Evolutionary conservation across 2,797 vertebrate species (phyloP).

Genomic region (Coracias cyanogaster): DNA sequence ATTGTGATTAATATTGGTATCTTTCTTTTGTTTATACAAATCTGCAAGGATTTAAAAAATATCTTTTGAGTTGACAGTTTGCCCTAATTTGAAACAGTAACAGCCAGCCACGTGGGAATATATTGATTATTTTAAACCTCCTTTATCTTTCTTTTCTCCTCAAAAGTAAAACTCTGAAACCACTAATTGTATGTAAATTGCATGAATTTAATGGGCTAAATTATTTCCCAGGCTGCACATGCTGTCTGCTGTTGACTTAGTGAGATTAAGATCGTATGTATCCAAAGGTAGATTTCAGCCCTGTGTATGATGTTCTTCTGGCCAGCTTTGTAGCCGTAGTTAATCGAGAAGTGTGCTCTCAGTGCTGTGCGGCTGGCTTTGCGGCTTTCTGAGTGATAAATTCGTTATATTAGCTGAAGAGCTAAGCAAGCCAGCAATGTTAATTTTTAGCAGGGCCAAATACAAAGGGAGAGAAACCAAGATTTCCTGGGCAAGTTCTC

Average conservation of each 20-base stretch:
- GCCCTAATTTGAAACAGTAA: not conserved
- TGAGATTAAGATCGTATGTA: not conserved
- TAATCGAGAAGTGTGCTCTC: constrained; percentile 27
- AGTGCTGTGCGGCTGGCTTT: not conserved
- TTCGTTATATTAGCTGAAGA: not conserved
- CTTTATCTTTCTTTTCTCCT: not conserved
- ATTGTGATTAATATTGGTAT: not conserved
- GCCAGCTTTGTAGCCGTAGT: not conserved
- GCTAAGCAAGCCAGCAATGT: not conserved
- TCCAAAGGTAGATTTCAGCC: not conserved
- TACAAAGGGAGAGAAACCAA: not conserved
- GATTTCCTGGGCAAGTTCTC: not conserved
- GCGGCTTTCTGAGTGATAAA: not conserved
- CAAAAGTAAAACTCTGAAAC: not conserved
- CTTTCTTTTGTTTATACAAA: not conserved
- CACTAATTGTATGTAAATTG: constrained; percentile 4
- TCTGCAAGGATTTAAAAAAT: not conserved
- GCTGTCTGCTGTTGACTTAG: not conserved
- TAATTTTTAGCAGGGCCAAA: not conserved
- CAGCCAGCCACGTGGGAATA: not conserved
- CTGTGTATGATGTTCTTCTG: not conserved
- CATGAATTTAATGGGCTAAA: not conserved
- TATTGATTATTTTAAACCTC: not conserved
- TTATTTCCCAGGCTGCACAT: not conserved
- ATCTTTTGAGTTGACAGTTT: not conserved